Conservation (phyloP, 2,888 invertebrate species). For the Maniola hyperantus region DNA sequence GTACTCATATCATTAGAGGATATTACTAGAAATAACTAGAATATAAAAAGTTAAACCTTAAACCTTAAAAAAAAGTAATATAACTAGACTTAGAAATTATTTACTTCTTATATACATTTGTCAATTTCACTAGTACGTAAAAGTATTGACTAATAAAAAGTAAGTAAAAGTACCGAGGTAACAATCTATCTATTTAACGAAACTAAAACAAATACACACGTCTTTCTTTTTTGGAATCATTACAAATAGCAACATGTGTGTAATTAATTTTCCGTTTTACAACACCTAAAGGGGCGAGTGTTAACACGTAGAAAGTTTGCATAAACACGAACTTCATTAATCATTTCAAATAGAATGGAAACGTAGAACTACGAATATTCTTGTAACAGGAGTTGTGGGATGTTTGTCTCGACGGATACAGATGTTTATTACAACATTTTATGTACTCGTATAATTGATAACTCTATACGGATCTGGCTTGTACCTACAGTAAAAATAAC, state of each 20-base stretch:
- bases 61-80: no score
- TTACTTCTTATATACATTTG: not conserved
- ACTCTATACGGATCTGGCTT: no score
- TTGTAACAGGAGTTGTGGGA: constrained; percentile 11
- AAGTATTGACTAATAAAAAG: no score
- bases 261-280: constrained; percentile 18
- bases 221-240: not conserved
- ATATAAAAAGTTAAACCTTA: no score
- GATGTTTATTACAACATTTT: not conserved
- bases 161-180: not conserved
- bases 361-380: constrained; percentile 42
- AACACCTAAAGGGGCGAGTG: constrained; percentile 27
- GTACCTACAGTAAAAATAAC: no score
- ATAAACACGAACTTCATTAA: constrained; percentile 47
- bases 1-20: not conserved
- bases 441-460: no score
- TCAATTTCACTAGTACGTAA: not conserved
- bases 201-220: not conserved
- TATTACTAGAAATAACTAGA: no score
- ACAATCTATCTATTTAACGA: not conserved
- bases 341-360: constrained; percentile 45
- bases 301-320: constrained; percentile 35
- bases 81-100: no score
- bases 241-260: constrained; percentile 11
- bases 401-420: not conserved